Evolutionary conservation across 2,113 vertebrate species (phyloP).

Genomic region (Upupa epops): DNA sequence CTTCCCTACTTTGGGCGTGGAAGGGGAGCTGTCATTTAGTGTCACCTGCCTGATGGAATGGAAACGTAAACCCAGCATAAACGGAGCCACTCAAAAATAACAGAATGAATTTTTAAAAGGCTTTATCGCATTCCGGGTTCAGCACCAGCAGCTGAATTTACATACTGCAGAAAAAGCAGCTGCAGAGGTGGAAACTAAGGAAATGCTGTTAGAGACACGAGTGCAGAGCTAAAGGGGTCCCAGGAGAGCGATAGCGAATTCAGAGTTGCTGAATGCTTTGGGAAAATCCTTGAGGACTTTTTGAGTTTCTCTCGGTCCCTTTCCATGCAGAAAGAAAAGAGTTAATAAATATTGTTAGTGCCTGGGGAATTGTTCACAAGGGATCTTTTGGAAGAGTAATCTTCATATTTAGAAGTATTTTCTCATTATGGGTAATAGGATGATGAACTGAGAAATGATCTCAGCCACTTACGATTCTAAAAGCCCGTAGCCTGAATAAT

Average conservation of each 20-base stretch:
- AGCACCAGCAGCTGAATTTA: slow-evolving; percentile 45
- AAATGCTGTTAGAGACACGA: not conserved
- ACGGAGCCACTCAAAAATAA: slow-evolving; percentile 43
- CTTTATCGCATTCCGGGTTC: slow-evolving; percentile 21
- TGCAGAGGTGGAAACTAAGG: not conserved
- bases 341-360: slow-evolving; percentile 65
- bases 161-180: slow-evolving; percentile 2
- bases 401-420: slow-evolving; percentile 76
- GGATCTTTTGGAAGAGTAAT: slow-evolving; percentile 73
- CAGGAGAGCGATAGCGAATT: not conserved
- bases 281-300: not conserved
- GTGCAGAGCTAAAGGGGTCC: not conserved
- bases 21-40: not conserved
- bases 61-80: slow-evolving; percentile 38
- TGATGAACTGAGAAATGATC: slow-evolving; percentile 79
- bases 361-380: slow-evolving; percentile 56
- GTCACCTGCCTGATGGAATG: not conserved
- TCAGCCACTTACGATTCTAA: slow-evolving; percentile 72
- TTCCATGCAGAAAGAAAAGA: slow-evolving; percentile 4
- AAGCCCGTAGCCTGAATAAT: slow-evolving; percentile 74
- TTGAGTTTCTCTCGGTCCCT: not conserved
- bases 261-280: not conserved
- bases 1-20: not conserved
- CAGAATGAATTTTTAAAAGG: slow-evolving; percentile 46
- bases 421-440: slow-evolving; percentile 77